Conservation (phyloP, 2,888 invertebrate species). For the Temnothorax ravouxi region DNA sequence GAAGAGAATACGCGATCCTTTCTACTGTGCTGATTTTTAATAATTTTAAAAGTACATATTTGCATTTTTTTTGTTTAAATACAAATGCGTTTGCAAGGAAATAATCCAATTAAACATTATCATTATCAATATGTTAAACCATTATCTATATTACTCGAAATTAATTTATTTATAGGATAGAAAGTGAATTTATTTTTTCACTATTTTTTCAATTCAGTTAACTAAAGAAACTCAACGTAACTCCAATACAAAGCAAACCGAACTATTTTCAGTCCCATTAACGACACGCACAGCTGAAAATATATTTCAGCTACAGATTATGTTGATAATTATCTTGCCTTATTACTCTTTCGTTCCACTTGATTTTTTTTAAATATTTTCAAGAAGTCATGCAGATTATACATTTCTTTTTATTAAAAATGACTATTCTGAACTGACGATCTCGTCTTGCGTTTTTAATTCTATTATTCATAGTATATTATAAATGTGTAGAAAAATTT, state of each 20-base stretch:
- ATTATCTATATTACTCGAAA: neutral
- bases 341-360: neutral
- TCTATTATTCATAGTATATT: neutral
- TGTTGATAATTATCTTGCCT: neutral
- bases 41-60: neutral
- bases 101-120: neutral
- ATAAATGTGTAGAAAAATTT: neutral
- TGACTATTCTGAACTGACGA: neutral
- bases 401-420: neutral
- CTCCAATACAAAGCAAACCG: neutral
- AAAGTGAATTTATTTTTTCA: neutral
- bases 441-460: neutral
- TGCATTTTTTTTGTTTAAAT: neutral
- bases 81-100: neutral
- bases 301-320: neutral
- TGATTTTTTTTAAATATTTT: neutral
- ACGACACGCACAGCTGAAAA: neutral
- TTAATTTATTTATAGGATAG: neutral
- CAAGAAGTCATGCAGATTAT: neutral
- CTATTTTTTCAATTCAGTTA: neutral
- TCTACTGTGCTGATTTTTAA: neutral
- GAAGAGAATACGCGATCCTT: neutral
- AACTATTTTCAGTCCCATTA: conserved; percentile 15
- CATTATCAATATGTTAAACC: neutral
- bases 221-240: neutral